Conservation (phyloP, 1,140 invertebrate genomes). For the Portunus trituberculatus region DNA sequence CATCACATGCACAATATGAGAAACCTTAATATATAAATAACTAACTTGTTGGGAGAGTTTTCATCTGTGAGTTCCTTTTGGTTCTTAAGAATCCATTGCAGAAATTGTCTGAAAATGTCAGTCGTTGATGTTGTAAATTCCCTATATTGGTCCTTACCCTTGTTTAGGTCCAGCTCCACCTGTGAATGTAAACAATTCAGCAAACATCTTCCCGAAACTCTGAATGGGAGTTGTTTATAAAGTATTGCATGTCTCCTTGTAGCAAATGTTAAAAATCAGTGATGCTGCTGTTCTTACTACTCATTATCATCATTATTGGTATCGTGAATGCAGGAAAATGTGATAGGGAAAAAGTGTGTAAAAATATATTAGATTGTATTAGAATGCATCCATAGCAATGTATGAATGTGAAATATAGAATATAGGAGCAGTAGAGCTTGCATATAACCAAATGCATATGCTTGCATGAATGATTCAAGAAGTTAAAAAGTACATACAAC, state of each 20-base stretch:
- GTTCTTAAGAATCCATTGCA: background rate
- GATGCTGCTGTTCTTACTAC: background rate
- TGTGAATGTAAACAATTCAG: background rate
- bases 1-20: too few relatives aligned
- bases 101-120: background rate
- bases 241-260: too few relatives aligned
- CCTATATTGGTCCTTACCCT: background rate
- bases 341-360: too few relatives aligned
- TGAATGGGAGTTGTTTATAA: too few relatives aligned
- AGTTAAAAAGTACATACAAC: too few relatives aligned
- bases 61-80: background rate
- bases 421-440: too few relatives aligned
- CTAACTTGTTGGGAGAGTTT: background rate
- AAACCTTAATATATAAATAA: background rate
- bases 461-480: too few relatives aligned
- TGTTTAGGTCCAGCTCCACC: background rate
- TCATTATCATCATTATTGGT: slow-evolving; percentile 3
- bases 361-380: too few relatives aligned
- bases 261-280: background rate
- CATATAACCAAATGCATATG: too few relatives aligned
- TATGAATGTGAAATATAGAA: too few relatives aligned
- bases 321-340: background rate
- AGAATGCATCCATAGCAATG: too few relatives aligned
- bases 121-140: background rate
- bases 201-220: too few relatives aligned